Evolutionary conservation across 2,888 invertebrate species (phyloP), one percentile per base, ranked within the genome.

Genomic region (Molanna angustata): DNA sequence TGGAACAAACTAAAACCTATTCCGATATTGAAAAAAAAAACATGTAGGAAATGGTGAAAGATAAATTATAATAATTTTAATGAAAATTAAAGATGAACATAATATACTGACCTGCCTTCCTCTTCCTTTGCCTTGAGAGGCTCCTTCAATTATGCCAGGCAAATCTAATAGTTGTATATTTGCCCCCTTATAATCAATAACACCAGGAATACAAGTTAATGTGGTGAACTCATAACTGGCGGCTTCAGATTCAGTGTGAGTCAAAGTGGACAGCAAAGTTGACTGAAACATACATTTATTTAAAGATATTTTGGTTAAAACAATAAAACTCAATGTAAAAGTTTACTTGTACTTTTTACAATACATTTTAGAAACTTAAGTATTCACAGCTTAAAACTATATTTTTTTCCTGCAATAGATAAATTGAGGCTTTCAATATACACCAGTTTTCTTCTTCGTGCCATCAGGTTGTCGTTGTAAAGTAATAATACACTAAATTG

Each of bases 111-210:
- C 86, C 80, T 95, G 93, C 63, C 92, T 76, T 60, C 94, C 94
- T 72, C 94, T 80, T 65, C 94, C 94, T 75, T 92, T 92, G 60
- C 91, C 91, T 70, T 82, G 97, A 1, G 98, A 89, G 59, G 99
- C 99, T 54, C 99, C 99, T 80, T 99, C 99, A 69, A 99, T 99
- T 69, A 99, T 99, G 68, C 99, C 99, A 52, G 99, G 99, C 68
- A 99, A 82, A 83, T 99, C 99, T 0, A 99, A 83, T 58, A 99
- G 78, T 69, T 99, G 99, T 68, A 99, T 98, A 68, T 96, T 96
- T 31, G 99, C 99, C 39, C 98, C 99, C 67, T 96, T 91, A 70
- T 99, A 96, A 69, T 96, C 93, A 60, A 99, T 97, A 1, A 99
- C 98, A 46, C 99, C 99, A 2, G 99, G 99, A 65, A 99, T 99